Percentiles rank a stretch among this genome's conserved stretches.
phyloP scores from a whole-genome alignment of 1,140 invertebrate genomes.

The Drosophila truncata region DNA sequence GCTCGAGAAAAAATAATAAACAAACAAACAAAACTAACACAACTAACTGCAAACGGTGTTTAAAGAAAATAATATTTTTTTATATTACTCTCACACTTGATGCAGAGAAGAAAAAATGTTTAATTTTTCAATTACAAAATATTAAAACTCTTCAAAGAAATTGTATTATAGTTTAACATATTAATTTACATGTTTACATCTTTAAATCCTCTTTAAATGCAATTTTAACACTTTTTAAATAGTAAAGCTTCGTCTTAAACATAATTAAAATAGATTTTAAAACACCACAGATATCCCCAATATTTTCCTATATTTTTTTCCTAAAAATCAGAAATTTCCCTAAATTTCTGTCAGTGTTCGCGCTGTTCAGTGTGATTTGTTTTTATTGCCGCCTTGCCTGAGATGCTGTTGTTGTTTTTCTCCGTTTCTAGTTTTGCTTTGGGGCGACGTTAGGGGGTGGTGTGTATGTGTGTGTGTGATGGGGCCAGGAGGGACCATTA shows the following conservation, averaged over 20 bases:
- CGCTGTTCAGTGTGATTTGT: slow-evolving; percentile 29
- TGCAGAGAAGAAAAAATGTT: not conserved
- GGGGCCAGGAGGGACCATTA: slow-evolving; percentile 7
- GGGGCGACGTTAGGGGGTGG: slow-evolving; percentile 7
- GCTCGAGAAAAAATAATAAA: slow-evolving; percentile 44
- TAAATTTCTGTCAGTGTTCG: slow-evolving; percentile 4
- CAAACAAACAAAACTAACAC: slow-evolving; percentile 22
- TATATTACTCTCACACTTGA: slow-evolving; percentile 11
- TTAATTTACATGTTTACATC: too few species aligned
- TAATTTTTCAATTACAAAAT: not conserved
- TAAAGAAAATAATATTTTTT: slow-evolving; percentile 33
- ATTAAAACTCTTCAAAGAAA: not conserved
- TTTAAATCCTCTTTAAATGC: too few species aligned
- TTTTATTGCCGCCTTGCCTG: slow-evolving; percentile 51
- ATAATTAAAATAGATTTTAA: not conserved
- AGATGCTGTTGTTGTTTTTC: slow-evolving; percentile 51
- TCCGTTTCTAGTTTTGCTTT: slow-evolving; percentile 44
- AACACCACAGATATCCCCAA: too few species aligned
- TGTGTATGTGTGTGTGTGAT: not conserved
- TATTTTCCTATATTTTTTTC: not conserved
- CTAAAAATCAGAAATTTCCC: not conserved
- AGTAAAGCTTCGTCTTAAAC: too few species aligned
- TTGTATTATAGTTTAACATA: too few species aligned
- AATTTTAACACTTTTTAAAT: not conserved
- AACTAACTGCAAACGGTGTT: slow-evolving; percentile 36